Percentiles rank a stretch among this genome's conserved stretches.
Conservation (phyloP, 2,888 invertebrate species). For the Cephonodes hylas region DNA sequence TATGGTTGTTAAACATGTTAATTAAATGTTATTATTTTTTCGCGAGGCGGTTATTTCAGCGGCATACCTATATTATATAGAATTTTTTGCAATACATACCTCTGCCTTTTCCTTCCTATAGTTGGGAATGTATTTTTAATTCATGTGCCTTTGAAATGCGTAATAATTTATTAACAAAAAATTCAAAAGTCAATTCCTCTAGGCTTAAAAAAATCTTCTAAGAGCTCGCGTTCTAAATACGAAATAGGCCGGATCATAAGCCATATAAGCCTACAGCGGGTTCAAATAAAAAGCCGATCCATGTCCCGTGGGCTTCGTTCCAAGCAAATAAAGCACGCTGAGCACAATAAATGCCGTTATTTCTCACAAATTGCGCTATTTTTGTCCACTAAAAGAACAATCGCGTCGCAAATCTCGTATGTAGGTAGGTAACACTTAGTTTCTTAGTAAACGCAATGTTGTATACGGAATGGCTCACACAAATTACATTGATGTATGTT, state of each 20-base stretch:
- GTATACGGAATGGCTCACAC: conserved; percentile 67
- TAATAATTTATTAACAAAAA: no score
- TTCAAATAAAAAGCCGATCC: background rate
- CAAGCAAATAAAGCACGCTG: conserved; percentile 29
- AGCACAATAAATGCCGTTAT: conserved; percentile 34
- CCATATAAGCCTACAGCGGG: background rate
- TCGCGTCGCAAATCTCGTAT: conserved; percentile 46
- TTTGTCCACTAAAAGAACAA: conserved; percentile 39
- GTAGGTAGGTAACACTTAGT: conserved; percentile 54
- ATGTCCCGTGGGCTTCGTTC: background rate
- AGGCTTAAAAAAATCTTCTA: no score
- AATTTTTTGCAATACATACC: no score
- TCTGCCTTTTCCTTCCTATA: no score
- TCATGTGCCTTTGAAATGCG: no score
- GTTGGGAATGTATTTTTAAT: no score
- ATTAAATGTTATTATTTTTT: no score
- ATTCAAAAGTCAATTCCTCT: no score
- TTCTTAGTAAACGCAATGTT: conserved; percentile 64
- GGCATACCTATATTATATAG: no score
- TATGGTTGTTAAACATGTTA: no score
- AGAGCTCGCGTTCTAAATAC: background rate
- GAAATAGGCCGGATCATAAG: background rate
- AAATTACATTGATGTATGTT: conserved; percentile 75
- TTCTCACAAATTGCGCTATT: conserved; percentile 36
- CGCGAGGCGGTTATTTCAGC: no score